Evolutionary conservation across 2,888 invertebrate genomes (phyloP), one percentile per base, ranked within the genome.

Genomic region (Melipona bicolor): DNA sequence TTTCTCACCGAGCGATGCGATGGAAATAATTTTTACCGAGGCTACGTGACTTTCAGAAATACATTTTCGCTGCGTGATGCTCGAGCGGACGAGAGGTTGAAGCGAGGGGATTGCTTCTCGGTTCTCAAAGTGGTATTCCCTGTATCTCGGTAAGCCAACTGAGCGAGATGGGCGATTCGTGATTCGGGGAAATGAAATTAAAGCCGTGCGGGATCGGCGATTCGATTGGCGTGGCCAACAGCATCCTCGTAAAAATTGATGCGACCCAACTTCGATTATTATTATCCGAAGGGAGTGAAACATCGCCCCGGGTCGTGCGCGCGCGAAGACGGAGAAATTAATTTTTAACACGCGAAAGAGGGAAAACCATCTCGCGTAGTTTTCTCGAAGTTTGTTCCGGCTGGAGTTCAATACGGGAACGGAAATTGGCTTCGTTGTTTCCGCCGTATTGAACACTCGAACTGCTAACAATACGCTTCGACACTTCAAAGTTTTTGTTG

Each of bases 181-280:
- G 86, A 86, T 77, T 80, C 67, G 74, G 70, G 81, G 59, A 85
- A 89, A 90, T 88, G 76, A 86, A 90, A 90, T 89, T 86, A 88
- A 85, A 87, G 89, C 70, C 59, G 81, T 36, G 81, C 32, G 77
- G 75, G 59, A 77, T 85, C 77, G 71, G 74, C 74, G 74, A 72
- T 64, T 78, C 75, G 64, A 68, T 80, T 70, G 81, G 81, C 79
- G 83, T 84, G 64, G 59, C 56, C 50, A 32, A 64, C 67, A 43
- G 43, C 43, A 11, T 43, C 43, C 74, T 67, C 68, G 54, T 70
- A 82, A 81, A 84, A 79, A 81, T 86, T 76, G 83, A 87, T 86
- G 77, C 75, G 81, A 71, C 68, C 50, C 64, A 32, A 68, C 54
- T 77, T 76, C 82, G 76, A 85, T 79, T 68, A 65, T 43, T 43